A percentile compares a stretch with the other conserved stretches of the same genome.
Conservation (phyloP, 2,888 invertebrate genomes). For the Zhuqinia jingwanae region DNA sequence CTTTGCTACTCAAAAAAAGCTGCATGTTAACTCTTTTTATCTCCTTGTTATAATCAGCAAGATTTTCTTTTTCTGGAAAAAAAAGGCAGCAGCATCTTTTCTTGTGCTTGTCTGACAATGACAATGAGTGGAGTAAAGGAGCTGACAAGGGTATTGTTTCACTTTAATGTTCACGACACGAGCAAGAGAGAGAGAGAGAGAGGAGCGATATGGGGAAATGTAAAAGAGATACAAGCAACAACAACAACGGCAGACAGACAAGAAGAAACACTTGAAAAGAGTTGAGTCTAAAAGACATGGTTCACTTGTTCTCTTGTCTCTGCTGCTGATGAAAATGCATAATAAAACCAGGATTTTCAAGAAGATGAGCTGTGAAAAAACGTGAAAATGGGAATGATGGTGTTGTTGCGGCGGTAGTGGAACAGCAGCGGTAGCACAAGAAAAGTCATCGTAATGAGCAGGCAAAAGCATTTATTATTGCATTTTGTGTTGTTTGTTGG, state of each 20-base stretch:
- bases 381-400: conserved; percentile 4
- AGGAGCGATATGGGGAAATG: not conserved
- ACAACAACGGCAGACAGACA: not conserved
- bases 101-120: not conserved
- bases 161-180: conserved; percentile 59
- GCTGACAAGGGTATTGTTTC: conserved; percentile 63
- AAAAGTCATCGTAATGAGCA: conserved; percentile 42
- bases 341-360: not conserved
- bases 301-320: conserved; percentile 44
- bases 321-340: not conserved
- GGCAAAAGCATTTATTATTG: conserved; percentile 39
- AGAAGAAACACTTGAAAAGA: not conserved
- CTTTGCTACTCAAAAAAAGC: not conserved
- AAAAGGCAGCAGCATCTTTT: not conserved
- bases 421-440: conserved; percentile 46
- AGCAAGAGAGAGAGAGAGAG: not conserved
- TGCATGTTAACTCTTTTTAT: conserved; percentile 2
- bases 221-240: not conserved
- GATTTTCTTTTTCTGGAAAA: conserved; percentile 47
- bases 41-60: conserved; percentile 19
- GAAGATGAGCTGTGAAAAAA: conserved; percentile 50
- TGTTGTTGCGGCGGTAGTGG: too few species aligned
- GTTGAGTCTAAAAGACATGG: conserved; percentile 26
- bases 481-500: not conserved
- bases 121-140: not conserved